phyloP scores from a whole-genome alignment of 1,140 invertebrate species.

The Anastrepha ludens region DNA sequence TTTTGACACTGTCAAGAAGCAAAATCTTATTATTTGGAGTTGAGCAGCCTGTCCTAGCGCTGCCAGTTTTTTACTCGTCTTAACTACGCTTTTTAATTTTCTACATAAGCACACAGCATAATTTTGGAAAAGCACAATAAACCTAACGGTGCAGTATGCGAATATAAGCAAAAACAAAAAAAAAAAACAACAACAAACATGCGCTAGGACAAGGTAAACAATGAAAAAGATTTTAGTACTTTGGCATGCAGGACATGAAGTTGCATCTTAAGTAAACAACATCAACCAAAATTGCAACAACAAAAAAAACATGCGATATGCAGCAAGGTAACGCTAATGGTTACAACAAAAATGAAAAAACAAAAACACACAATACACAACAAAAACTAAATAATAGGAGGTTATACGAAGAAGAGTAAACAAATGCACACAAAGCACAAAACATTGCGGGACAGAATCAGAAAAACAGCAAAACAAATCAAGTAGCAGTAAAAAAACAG shows the following conservation, averaged over 20 bases:
- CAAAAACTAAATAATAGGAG: not conserved
- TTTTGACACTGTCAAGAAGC: no score
- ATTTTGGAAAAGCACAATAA: no score
- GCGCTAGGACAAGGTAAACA: slow-evolving; percentile 4
- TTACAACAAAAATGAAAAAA: not conserved
- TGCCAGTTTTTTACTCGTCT: no score
- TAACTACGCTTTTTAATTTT: no score
- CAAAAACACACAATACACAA: not conserved
- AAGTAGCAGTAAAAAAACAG: not conserved
- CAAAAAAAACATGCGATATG: not conserved
- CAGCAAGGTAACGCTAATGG: not conserved
- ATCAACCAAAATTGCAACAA: not conserved
- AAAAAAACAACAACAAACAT: no score
- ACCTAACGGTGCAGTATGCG: not conserved
- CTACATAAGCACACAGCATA: no score
- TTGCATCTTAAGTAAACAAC: slow-evolving; percentile 29
- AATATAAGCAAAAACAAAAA: no score
- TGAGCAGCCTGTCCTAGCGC: no score
- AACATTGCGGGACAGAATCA: not conserved
- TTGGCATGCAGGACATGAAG: not conserved
- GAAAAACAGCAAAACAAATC: not conserved
- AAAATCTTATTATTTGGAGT: no score
- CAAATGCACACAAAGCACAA: not conserved
- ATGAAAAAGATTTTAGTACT: not conserved
- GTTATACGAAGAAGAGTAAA: not conserved